Percentiles rank a stretch among this genome's conserved stretches.
Evolutionary conservation across 35 echinoderm and acorn worm species (phyloP).

Genomic region (Stichopus chloronotus): DNA sequence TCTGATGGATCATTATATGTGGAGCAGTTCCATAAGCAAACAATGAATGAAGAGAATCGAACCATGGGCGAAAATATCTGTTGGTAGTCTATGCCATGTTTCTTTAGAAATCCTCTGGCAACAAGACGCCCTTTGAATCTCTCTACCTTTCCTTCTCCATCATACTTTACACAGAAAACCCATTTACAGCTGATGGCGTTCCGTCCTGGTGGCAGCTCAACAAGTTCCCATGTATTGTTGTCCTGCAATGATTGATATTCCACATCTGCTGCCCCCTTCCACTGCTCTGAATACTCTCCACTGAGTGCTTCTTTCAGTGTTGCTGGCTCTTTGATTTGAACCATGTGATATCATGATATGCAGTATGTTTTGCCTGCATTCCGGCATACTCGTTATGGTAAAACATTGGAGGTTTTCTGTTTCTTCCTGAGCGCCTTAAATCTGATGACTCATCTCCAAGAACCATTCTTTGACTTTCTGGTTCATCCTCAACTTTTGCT

Average conservation of each 20-base stretch:
- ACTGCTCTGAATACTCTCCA: constrained; percentile 12
- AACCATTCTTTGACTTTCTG: constrained; percentile 4
- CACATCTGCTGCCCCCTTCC: constrained; percentile 18
- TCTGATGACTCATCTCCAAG: constrained; percentile 5
- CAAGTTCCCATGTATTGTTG: constrained; percentile 33
- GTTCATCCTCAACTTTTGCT: neutral
- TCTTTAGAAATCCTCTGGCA: constrained; percentile 13
- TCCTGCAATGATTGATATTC: constrained; percentile 16
- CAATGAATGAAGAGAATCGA: neutral
- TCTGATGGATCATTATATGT: neutral
- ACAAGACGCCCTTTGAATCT: constrained; percentile 10
- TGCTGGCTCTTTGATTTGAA: constrained; percentile 24
- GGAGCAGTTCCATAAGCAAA: constrained; percentile 3
- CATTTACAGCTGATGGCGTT: constrained; percentile 33
- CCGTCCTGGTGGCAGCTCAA: constrained; percentile 26
- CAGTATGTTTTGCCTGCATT: constrained; percentile 39
- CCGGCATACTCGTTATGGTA: constrained; percentile 15
- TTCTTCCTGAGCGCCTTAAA: constrained; percentile 2
- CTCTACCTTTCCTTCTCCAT: constrained; percentile 27
- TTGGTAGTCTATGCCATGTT: neutral
- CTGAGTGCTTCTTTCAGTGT: constrained; percentile 28
- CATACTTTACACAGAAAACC: constrained; percentile 29
- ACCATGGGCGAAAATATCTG: neutral
- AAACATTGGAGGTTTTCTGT: constrained; percentile 42
- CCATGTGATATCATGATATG: neutral